Evolutionary conservation across 1,140 invertebrate genomes (phyloP).

Genomic region (Aradophagus sp.): DNA sequence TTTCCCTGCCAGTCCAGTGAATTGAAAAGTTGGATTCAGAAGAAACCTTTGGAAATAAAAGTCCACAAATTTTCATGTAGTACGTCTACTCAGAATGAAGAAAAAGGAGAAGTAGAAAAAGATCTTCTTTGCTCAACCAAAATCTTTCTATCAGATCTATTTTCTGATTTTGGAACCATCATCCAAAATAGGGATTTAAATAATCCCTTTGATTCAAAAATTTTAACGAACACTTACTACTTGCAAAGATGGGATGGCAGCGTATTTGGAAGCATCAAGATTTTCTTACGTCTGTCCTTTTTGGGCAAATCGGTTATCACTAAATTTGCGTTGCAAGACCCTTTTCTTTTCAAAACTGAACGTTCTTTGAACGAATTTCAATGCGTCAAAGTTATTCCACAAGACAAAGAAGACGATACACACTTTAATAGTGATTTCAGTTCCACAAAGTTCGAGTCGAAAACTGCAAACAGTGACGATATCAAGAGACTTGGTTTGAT

Average conservation of each 20-base stretch:
- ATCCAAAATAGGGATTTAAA: constrained; percentile 23
- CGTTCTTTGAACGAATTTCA: constrained; percentile 59
- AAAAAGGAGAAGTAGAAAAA: constrained; percentile 11
- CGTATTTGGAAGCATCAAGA: constrained; percentile 45
- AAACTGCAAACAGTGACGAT: constrained; percentile 8
- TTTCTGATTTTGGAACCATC: constrained; percentile 63
- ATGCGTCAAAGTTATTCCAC: constrained; percentile 35
- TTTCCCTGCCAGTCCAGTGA: constrained; percentile 48
- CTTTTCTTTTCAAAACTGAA: constrained; percentile 59
- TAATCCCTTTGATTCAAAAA: constrained; percentile 25
- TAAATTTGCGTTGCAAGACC: constrained; percentile 54
- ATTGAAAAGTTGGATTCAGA: constrained; percentile 41
- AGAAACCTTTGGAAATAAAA: constrained; percentile 45
- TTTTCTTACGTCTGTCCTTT: constrained; percentile 57
- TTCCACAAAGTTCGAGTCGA: constrained; percentile 5
- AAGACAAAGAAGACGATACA: constrained; percentile 2
- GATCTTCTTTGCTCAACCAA: constrained; percentile 55
- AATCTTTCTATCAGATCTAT: constrained; percentile 62
- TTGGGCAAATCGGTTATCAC: constrained; percentile 60
- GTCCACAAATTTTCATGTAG: too few species aligned
- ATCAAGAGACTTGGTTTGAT: constrained; percentile 42
- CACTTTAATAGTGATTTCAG: not conserved
- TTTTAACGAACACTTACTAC: constrained; percentile 49
- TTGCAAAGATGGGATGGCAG: constrained; percentile 34
- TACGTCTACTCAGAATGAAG: too few species aligned